Conservation (phyloP, 2,113 vertebrate genomes). For the Pseudorasbora parva region DNA sequence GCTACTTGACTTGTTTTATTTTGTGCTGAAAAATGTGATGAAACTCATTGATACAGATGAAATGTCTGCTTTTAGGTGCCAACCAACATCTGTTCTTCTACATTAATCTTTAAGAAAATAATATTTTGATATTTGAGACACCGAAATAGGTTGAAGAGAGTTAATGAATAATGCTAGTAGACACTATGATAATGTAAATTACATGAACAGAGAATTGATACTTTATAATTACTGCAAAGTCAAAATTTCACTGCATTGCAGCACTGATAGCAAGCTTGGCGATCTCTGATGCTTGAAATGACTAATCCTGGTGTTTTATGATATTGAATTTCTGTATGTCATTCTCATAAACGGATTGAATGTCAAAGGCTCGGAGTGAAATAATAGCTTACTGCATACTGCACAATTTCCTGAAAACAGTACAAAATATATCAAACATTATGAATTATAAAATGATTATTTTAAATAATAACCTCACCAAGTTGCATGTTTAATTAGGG, state of each 20-base stretch:
- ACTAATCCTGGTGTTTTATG: neutral
- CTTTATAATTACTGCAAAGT: neutral
- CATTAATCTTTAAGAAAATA: neutral
- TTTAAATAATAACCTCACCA: neutral
- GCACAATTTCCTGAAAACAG: neutral
- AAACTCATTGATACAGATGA: neutral
- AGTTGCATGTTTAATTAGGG: neutral
- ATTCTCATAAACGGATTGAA: neutral
- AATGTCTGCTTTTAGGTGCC: neutral
- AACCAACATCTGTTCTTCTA: neutral
- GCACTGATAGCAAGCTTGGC: neutral
- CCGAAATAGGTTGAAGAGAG: neutral
- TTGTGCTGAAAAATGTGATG: neutral
- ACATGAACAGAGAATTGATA: neutral
- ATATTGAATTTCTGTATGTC: neutral
- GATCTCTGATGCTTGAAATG: neutral
- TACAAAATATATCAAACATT: neutral
- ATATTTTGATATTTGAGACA: neutral
- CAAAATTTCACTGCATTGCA: slow-evolving; percentile 4
- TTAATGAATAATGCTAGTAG: neutral
- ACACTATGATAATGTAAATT: neutral
- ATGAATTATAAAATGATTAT: neutral
- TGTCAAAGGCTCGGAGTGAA: neutral
- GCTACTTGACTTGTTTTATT: neutral
- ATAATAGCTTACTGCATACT: neutral